These are phyloP conservation scores for Graptemys geographica DNA, from an alignment of 2,797 vertebrate species.

Conservation along the genomic window DNA sequence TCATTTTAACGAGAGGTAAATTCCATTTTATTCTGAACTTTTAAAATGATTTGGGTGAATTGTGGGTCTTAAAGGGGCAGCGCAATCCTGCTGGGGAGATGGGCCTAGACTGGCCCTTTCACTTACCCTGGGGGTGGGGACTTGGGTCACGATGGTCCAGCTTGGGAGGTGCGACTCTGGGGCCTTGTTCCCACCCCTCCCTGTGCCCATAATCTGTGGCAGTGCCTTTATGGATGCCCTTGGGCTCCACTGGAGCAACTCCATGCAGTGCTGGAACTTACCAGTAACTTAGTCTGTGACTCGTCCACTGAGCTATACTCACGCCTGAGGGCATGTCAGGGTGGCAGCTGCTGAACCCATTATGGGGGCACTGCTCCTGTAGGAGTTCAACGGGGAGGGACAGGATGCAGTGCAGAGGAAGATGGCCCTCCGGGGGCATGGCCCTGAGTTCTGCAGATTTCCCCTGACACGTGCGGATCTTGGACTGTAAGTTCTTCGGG, in stretches of 20 bases:
- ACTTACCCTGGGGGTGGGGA: background rate
- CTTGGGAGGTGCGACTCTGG: background rate
- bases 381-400: background rate
- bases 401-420: background rate
- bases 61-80: background rate
- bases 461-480: background rate
- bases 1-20: conserved; percentile 64
- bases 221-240: background rate
- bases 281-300: background rate
- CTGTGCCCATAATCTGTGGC: background rate
- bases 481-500: background rate
- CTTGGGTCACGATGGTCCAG: background rate
- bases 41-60: background rate
- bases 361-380: background rate
- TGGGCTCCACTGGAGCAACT: background rate
- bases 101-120: background rate
- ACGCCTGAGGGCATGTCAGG: background rate
- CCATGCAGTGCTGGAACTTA: background rate
- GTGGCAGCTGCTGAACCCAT: background rate
- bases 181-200: background rate
- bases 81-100: background rate
- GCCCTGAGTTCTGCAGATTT: background rate
- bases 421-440: background rate
- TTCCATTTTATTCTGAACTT: conserved; percentile 42
- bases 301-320: background rate